phyloP scores from a whole-genome alignment of 2,888 invertebrate genomes.

The Merodon equestris region DNA sequence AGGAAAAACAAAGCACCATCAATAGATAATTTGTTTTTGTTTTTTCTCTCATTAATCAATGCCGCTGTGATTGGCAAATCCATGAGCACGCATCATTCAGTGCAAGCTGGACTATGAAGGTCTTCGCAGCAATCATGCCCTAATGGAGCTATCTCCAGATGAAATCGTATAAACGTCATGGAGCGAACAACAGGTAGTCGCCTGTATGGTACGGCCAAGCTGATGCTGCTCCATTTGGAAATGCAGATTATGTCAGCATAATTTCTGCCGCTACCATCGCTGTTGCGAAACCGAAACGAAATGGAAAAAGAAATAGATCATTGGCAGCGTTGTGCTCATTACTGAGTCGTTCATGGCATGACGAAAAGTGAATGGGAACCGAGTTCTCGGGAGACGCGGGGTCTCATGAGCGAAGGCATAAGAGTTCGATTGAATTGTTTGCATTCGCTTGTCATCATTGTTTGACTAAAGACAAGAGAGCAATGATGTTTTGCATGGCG shows the following conservation, averaged over 20 bases:
- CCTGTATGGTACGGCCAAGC: not conserved
- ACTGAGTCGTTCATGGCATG: conserved; percentile 5
- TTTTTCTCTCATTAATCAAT: too few species aligned
- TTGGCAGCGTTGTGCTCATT: conserved; percentile 32
- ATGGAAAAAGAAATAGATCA: conserved; percentile 42
- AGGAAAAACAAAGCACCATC: too few species aligned
- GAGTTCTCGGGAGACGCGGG: not conserved
- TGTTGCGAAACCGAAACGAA: conserved; percentile 54
- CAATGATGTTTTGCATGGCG: conserved; percentile 47
- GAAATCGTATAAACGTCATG: conserved; percentile 7
- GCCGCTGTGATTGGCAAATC: conserved; percentile 1
- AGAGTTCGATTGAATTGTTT: conserved; percentile 29
- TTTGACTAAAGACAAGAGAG: conserved; percentile 51
- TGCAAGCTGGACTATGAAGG: conserved; percentile 13
- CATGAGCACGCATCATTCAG: not conserved
- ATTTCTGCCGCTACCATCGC: not conserved
- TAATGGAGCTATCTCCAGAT: conserved; percentile 15
- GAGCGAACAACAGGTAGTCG: not conserved
- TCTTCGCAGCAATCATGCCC: conserved; percentile 14
- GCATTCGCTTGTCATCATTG: conserved; percentile 32
- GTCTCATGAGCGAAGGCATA: conserved; percentile 11
- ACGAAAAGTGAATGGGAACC: conserved; percentile 1
- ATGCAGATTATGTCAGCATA: conserved; percentile 60
- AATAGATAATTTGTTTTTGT: too few species aligned
- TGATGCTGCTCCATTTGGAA: conserved; percentile 26